Conservation (phyloP, 2,888 invertebrate species). For the Chrysotoxum bicinctum region DNA sequence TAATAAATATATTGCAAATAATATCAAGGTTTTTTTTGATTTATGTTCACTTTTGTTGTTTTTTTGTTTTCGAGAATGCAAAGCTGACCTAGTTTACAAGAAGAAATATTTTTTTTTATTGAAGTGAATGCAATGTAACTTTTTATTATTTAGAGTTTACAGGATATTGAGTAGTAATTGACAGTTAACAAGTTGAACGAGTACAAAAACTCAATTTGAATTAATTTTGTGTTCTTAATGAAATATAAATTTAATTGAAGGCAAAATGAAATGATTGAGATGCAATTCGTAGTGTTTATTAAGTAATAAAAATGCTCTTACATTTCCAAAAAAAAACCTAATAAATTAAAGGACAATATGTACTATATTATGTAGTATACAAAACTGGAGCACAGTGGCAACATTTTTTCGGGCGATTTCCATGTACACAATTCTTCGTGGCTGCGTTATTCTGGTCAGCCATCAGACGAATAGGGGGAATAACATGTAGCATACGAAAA, state of each 20-base stretch:
- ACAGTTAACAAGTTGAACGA: not conserved
- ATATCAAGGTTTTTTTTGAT: slow-evolving; percentile 36
- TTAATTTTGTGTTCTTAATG: not conserved
- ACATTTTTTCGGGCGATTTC: too few relatives aligned
- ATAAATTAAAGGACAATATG: too few relatives aligned
- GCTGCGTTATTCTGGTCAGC: too few relatives aligned
- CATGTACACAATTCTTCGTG: too few relatives aligned
- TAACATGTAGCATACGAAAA: too few relatives aligned
- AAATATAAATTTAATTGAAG: not conserved
- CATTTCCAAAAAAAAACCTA: too few relatives aligned
- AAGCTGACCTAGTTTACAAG: slow-evolving; percentile 30
- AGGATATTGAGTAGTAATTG: slow-evolving; percentile 26
- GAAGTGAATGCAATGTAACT: not conserved
- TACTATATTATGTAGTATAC: too few relatives aligned
- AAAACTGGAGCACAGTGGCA: too few relatives aligned
- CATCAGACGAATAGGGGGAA: too few relatives aligned
- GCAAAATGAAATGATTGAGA: not conserved
- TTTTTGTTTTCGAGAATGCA: not conserved
- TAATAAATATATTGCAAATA: slow-evolving; percentile 20
- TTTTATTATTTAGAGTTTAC: not conserved
- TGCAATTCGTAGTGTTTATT: too few relatives aligned
- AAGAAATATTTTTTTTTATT: not conserved
- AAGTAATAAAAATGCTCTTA: too few relatives aligned
- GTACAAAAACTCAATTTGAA: not conserved
- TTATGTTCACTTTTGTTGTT: not conserved